phyloP scores from a whole-genome alignment of 2,888 invertebrate genomes.

The Melinaea marsaeus region DNA sequence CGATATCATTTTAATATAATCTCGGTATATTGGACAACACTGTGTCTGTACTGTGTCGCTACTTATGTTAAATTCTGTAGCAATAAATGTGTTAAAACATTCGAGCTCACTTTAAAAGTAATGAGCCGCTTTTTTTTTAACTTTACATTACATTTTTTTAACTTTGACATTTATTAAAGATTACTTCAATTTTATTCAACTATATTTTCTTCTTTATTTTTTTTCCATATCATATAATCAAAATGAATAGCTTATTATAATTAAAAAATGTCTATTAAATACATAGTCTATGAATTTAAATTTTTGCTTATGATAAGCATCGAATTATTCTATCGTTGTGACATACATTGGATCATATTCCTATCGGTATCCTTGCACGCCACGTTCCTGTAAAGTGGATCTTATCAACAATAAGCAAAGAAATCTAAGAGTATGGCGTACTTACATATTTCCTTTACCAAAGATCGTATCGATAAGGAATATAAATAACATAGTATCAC shows the following conservation, averaged over 20 bases:
- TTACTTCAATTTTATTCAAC: too few relatives aligned
- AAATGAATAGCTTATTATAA: too few relatives aligned
- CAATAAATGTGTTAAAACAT: too few relatives aligned
- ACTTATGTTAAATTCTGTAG: neutral
- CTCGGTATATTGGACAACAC: constrained; percentile 1
- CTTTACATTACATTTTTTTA: too few relatives aligned
- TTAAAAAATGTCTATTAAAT: neutral
- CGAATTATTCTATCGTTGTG: constrained; percentile 17
- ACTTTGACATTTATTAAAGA: too few relatives aligned
- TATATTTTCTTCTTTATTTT: too few relatives aligned
- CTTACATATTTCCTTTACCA: constrained; percentile 23
- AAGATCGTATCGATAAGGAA: constrained; percentile 26
- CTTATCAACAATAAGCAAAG: constrained; percentile 25
- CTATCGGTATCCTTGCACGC: constrained; percentile 18
- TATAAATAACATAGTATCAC: constrained; percentile 28
- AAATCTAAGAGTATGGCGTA: constrained; percentile 21
- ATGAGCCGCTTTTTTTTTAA: too few relatives aligned
- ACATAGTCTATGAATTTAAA: neutral
- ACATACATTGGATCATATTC: constrained; percentile 11
- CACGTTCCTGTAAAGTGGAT: constrained; percentile 25
- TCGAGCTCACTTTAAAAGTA: too few relatives aligned
- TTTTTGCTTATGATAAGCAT: constrained; percentile 18
- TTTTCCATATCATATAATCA: too few relatives aligned
- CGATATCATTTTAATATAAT: constrained; percentile 4
- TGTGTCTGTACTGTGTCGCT: neutral